Evolutionary conservation across 2,888 invertebrate genomes (phyloP).

Genomic region (Cylindroiulus punctatus): DNA sequence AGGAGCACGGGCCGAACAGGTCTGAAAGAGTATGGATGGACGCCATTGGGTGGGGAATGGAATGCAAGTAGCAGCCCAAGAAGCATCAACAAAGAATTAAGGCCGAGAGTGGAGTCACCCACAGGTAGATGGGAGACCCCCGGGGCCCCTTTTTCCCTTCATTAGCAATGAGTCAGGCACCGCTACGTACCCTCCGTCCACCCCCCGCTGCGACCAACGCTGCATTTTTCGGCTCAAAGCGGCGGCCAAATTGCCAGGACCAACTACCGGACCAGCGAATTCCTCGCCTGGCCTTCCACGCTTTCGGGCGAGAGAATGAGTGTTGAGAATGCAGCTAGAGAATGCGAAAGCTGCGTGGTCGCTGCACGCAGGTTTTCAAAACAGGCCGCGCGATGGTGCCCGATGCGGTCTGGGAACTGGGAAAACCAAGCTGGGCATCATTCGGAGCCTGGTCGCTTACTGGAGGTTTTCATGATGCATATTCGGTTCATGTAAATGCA

Average conservation of each 20-base stretch:
- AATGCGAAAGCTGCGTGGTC: too few relatives aligned
- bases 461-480: too few relatives aligned
- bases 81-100: constrained; percentile 42
- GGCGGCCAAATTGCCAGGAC: neutral
- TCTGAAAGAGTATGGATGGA: constrained; percentile 10
- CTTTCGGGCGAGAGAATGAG: too few relatives aligned
- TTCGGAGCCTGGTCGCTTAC: too few relatives aligned
- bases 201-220: neutral
- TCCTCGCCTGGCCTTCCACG: too few relatives aligned
- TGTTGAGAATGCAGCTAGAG: too few relatives aligned
- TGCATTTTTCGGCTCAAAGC: constrained; percentile 24
- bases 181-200: constrained; percentile 5
- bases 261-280: too few relatives aligned
- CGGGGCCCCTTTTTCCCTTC: constrained; percentile 25
- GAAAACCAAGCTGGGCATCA: too few relatives aligned
- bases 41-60: constrained; percentile 17
- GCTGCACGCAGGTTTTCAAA: too few relatives aligned
- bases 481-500: too few relatives aligned
- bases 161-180: constrained; percentile 23
- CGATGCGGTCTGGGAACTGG: too few relatives aligned
- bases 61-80: constrained; percentile 25
- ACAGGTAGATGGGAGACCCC: constrained; percentile 23
- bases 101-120: constrained; percentile 34
- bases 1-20: neutral
- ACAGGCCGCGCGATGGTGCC: too few relatives aligned